Evolutionary conservation across 2,113 vertebrate species (phyloP).

Genomic region (Oncorhynchus kisutch): DNA sequence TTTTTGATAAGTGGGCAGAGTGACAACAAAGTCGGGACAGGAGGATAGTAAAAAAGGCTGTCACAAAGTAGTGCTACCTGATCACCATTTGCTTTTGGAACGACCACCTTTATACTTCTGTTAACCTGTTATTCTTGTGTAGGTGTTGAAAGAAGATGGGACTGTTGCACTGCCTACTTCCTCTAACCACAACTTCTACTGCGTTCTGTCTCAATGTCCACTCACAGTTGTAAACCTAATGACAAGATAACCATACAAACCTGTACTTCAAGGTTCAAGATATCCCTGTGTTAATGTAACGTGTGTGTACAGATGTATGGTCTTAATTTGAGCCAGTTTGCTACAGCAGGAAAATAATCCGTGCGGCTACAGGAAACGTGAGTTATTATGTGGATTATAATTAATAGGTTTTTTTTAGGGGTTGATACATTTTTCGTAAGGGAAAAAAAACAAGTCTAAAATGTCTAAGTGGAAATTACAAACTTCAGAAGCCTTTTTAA

Average conservation of each 20-base stretch:
- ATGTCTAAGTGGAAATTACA: too few species aligned
- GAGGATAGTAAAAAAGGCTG: conserved; percentile 8
- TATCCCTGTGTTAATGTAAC: neutral
- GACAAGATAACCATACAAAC: neutral
- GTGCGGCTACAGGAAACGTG: too few species aligned
- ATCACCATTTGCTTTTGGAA: conserved; percentile 9
- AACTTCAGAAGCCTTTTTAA: too few species aligned
- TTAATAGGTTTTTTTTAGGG: too few species aligned
- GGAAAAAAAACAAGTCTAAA: too few species aligned
- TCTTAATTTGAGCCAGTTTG: too few species aligned
- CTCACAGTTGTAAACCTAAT: neutral
- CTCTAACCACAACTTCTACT: neutral
- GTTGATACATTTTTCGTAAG: too few species aligned
- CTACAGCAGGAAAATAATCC: too few species aligned
- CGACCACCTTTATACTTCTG: neutral
- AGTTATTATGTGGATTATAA: too few species aligned
- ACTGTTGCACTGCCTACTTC: neutral
- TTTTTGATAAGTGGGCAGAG: neutral
- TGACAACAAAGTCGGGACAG: neutral
- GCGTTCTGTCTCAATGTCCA: neutral
- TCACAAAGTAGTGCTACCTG: conserved; percentile 33
- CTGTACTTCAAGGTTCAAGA: too few species aligned
- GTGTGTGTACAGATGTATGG: neutral
- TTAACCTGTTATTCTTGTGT: conserved; percentile 44
- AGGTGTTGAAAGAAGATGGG: conserved; percentile 1